Percentiles rank a stretch among this genome's conserved stretches.
These are phyloP conservation scores for Pseudonaja textilis DNA, from an alignment of 2,113 vertebrate species.

Conservation along the genomic window DNA sequence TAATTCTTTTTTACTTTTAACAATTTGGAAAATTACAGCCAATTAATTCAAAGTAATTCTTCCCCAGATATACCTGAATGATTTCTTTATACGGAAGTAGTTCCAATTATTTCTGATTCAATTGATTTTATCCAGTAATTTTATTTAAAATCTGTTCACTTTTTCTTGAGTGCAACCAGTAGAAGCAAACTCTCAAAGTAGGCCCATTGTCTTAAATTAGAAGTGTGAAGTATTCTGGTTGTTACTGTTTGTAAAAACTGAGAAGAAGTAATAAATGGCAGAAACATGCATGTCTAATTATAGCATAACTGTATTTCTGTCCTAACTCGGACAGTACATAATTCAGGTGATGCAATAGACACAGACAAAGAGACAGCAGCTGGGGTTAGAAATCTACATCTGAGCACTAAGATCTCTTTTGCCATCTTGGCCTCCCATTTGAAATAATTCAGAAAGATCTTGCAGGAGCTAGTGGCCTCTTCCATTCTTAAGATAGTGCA, in stretches of 20 bases:
- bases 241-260: fast-evolving
- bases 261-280: neutral
- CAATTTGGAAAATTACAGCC: neutral
- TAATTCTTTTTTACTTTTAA: neutral
- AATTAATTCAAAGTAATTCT: neutral
- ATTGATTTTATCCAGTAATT: neutral
- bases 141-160: neutral
- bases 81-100: neutral
- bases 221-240: neutral
- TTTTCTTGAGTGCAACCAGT: neutral
- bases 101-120: neutral
- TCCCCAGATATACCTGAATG: neutral
- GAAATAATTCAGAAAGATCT: conserved; percentile 16
- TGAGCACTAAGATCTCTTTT: conserved; percentile 14
- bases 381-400: neutral
- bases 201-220: fast-evolving
- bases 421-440: conserved; percentile 19
- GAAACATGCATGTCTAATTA: neutral
- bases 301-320: neutral
- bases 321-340: fast-evolving
- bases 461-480: conserved; percentile 29
- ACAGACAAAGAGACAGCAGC: neutral
- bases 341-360: neutral
- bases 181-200: neutral
- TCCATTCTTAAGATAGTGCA: conserved; percentile 21